phyloP scores from a whole-genome alignment of 2,113 vertebrate genomes.

The Sander vitreus region DNA sequence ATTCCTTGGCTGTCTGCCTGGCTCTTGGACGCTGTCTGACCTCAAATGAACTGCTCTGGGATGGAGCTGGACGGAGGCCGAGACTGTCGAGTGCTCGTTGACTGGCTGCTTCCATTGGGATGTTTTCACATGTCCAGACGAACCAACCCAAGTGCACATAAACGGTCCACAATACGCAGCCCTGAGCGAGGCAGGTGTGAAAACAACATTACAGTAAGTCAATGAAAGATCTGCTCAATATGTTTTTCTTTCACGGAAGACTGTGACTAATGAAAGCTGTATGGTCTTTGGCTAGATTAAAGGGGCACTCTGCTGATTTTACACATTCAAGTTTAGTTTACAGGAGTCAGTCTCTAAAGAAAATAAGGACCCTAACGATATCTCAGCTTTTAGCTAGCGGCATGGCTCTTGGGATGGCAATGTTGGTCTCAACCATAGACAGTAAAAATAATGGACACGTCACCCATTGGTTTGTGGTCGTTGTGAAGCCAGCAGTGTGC shows the following conservation, averaged over 20 bases:
- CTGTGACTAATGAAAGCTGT: background rate
- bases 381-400: too few relatives aligned
- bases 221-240: too few relatives aligned
- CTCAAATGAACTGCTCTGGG: slow-evolving; percentile 31
- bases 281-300: background rate
- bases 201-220: background rate
- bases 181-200: background rate
- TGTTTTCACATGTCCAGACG: slow-evolving; percentile 10
- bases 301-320: background rate
- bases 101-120: slow-evolving; percentile 12
- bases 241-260: background rate
- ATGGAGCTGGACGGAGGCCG: slow-evolving; percentile 30
- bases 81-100: slow-evolving; percentile 3
- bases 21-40: slow-evolving; percentile 15
- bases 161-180: background rate
- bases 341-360: too few relatives aligned
- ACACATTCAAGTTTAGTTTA: too few relatives aligned
- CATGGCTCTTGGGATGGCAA: too few relatives aligned
- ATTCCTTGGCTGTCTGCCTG: slow-evolving; percentile 31
- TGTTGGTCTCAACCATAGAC: too few relatives aligned
- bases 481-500: too few relatives aligned
- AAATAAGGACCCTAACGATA: too few relatives aligned
- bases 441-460: too few relatives aligned
- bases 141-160: background rate
- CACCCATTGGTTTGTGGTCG: too few relatives aligned